phyloP scores from a whole-genome alignment of 1,140 invertebrate genomes.

The Drosophila kepulauana region DNA sequence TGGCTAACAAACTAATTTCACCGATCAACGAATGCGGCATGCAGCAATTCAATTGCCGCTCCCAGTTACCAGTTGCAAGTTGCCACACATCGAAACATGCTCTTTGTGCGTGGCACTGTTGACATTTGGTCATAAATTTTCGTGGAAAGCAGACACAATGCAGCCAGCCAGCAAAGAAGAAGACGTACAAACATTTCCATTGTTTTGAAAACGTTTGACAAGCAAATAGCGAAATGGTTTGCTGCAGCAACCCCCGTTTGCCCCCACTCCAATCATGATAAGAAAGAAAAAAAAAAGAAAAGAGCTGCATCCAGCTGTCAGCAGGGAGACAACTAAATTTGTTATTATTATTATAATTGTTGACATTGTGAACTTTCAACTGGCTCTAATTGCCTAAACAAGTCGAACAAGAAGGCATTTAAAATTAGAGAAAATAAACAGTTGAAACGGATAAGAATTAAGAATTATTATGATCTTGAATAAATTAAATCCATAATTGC shows the following conservation, averaged over 20 bases:
- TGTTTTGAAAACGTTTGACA: constrained; percentile 48
- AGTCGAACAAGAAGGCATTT: not conserved
- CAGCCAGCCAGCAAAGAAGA: not conserved
- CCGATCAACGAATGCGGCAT: constrained; percentile 38
- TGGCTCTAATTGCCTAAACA: constrained; percentile 27
- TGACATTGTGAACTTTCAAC: constrained; percentile 25
- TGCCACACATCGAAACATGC: not conserved
- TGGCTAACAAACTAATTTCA: constrained; percentile 71
- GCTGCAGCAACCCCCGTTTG: not conserved
- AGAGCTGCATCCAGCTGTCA: constrained; percentile 54
- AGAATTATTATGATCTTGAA: too few species aligned
- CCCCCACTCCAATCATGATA: not conserved
- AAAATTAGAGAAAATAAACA: not conserved
- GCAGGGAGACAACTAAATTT: constrained; percentile 35
- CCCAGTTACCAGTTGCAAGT: not conserved
- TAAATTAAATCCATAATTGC: too few species aligned
- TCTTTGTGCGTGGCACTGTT: constrained; percentile 61
- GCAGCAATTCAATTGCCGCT: constrained; percentile 37
- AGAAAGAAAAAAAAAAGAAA: not conserved
- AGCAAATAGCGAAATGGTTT: constrained; percentile 53
- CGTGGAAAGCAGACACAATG: constrained; percentile 44
- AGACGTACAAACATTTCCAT: constrained; percentile 60
- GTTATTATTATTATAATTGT: constrained; percentile 30
- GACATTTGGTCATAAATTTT: constrained; percentile 71
- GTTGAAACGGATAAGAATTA: too few species aligned